These are phyloP conservation scores for Perca flavescens DNA, from an alignment of 2,113 vertebrate species.

Conservation along the genomic window DNA sequence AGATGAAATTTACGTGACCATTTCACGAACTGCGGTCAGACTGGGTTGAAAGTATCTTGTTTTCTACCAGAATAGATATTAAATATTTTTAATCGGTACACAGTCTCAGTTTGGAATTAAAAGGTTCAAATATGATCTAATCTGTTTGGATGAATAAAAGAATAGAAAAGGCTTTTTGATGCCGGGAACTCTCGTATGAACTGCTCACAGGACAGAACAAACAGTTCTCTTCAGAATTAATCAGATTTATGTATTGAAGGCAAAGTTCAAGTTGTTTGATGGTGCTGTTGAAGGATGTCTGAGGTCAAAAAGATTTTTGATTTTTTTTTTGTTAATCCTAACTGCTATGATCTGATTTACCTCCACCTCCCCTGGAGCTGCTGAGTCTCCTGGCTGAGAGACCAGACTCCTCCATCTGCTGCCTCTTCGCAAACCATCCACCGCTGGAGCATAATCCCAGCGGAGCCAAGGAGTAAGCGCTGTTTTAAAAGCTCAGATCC, in stretches of 20 bases:
- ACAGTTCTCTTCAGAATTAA: constrained; percentile 26
- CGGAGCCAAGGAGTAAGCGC: too few relatives aligned
- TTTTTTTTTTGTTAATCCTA: background rate
- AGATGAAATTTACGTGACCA: too few relatives aligned
- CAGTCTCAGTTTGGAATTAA: background rate
- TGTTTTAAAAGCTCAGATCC: too few relatives aligned
- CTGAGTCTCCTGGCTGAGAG: background rate
- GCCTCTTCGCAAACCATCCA: background rate
- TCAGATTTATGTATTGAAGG: constrained; percentile 9
- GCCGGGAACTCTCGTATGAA: background rate
- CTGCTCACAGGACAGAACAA: background rate
- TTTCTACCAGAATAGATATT: background rate
- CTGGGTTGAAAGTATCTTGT: too few relatives aligned
- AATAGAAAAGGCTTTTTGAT: constrained; percentile 15
- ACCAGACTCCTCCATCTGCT: background rate
- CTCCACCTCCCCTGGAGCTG: background rate
- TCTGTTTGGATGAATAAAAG: constrained; percentile 27
- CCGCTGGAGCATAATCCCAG: background rate
- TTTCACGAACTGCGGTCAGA: too few relatives aligned
- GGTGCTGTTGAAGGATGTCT: background rate
- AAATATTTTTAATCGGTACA: background rate
- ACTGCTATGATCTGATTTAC: background rate
- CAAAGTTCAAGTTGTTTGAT: background rate
- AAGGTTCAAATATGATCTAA: constrained; percentile 12
- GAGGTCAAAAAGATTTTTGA: background rate